Evolutionary conservation across 2,888 invertebrate species (phyloP).

Genomic region (Andrena bucephala): DNA sequence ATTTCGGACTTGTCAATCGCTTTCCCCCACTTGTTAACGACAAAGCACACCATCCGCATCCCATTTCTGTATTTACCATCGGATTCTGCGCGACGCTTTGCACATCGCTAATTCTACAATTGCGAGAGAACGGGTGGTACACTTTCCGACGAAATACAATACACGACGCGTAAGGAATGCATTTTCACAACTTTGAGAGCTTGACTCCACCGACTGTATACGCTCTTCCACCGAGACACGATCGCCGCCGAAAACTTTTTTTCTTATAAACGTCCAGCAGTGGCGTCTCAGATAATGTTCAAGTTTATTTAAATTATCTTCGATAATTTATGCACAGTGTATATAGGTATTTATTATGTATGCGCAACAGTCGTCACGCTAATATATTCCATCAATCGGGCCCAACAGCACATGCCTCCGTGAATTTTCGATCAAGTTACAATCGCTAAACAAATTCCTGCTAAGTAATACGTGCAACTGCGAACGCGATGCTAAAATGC

Average conservation of each 20-base stretch:
- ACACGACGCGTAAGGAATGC: slow-evolving; percentile 27
- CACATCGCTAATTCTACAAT: slow-evolving; percentile 3
- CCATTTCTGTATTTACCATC: slow-evolving; percentile 7
- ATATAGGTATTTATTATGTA: background rate
- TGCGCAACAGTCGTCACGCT: slow-evolving; percentile 17
- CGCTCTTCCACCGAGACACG: background rate
- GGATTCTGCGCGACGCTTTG: slow-evolving; percentile 29
- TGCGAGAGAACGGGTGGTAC: slow-evolving; percentile 8
- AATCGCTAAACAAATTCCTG: background rate
- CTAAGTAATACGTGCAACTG: background rate
- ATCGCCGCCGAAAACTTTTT: too few relatives aligned
- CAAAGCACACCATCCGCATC: background rate
- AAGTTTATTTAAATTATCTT: too few relatives aligned
- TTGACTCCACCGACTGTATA: slow-evolving; percentile 6
- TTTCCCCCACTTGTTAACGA: background rate
- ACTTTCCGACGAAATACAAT: slow-evolving; percentile 35
- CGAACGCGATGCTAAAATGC: slow-evolving; percentile 4
- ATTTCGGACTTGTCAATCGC: slow-evolving; percentile 36
- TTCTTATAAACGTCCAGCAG: too few relatives aligned
- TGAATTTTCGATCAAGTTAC: slow-evolving; percentile 22
- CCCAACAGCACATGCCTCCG: slow-evolving; percentile 52
- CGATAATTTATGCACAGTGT: background rate
- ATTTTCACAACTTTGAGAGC: slow-evolving; percentile 23
- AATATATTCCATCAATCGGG: slow-evolving; percentile 41
- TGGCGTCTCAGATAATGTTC: too few relatives aligned